A percentile compares a stretch with the other conserved stretches of the same genome.
These are phyloP conservation scores for Empis stercorea DNA, from an alignment of 2,888 invertebrate species.

Conservation along the genomic window DNA sequence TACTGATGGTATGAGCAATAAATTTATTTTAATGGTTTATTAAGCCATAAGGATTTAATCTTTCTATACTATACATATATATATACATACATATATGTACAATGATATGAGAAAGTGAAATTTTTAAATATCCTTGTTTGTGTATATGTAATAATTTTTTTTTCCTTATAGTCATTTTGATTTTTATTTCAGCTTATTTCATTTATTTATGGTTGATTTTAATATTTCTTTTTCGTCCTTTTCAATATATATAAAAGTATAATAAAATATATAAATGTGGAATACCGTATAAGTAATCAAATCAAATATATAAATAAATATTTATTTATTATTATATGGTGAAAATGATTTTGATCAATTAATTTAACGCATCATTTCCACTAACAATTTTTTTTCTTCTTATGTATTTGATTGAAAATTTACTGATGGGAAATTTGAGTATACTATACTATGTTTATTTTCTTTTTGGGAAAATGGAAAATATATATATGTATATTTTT, in stretches of 20 bases:
- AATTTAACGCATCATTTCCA: constrained; percentile 13
- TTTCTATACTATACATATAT: no score
- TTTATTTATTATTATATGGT: no score
- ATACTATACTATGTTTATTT: no score
- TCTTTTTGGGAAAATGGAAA: no score
- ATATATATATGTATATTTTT: no score
- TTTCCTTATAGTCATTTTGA: neutral
- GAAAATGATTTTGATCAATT: constrained; percentile 2
- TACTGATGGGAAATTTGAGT: no score
- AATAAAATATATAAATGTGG: neutral
- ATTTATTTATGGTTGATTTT: neutral
- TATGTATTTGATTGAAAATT: neutral
- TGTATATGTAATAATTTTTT: neutral
- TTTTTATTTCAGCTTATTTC: neutral
- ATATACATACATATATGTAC: no score
- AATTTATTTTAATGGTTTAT: constrained; percentile 1
- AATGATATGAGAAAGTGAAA: no score
- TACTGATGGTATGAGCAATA: neutral
- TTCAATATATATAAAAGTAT: neutral
- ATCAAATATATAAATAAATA: constrained; percentile 12
- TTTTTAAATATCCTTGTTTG: no score
- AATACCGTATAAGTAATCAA: constrained; percentile 2
- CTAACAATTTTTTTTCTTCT: no score
- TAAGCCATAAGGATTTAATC: neutral
- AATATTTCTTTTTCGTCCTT: neutral